Percentiles rank a stretch among this genome's conserved stretches.
Conservation (phyloP, 2,888 invertebrate genomes). For the Ectemnius lituratus region DNA sequence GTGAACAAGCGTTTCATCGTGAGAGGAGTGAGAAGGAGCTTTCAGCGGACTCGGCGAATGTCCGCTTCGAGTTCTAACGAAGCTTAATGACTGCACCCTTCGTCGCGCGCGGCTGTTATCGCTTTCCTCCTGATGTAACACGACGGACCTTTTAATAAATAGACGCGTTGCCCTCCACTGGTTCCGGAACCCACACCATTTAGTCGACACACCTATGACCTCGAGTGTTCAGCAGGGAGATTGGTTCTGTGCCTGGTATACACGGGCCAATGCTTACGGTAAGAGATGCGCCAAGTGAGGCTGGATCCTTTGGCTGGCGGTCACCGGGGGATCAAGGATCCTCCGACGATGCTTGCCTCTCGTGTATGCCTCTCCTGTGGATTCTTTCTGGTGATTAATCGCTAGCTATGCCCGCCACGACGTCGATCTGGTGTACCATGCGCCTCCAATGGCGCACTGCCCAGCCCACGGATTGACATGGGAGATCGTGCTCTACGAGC, state of each 20-base stretch:
- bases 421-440: conserved; percentile 57
- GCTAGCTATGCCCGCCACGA: conserved; percentile 67
- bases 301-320: too few species aligned
- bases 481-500: conserved; percentile 4
- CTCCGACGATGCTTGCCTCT: conserved; percentile 14
- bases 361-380: conserved; percentile 27
- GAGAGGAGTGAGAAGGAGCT: conserved; percentile 27
- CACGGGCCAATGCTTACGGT: too few species aligned
- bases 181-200: conserved; percentile 54
- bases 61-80: conserved; percentile 41
- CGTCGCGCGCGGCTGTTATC: conserved; percentile 71
- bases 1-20: background rate
- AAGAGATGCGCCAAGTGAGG: too few species aligned
- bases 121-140: conserved; percentile 77
- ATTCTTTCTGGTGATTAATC: conserved; percentile 72
- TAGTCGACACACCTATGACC: conserved; percentile 48
- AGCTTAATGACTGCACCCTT: conserved; percentile 72
- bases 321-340: conserved; percentile 18
- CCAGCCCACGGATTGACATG: background rate
- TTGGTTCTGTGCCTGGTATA: too few species aligned
- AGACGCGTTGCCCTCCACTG: conserved; percentile 54
- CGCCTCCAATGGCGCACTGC: background rate
- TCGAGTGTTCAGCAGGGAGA: too few species aligned
- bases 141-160: conserved; percentile 73
- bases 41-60: conserved; percentile 34